Evolutionary conservation across 2,888 invertebrate genomes (phyloP), one percentile per base, ranked within the genome.

Genomic region (Rotaria magnacalcarata): DNA sequence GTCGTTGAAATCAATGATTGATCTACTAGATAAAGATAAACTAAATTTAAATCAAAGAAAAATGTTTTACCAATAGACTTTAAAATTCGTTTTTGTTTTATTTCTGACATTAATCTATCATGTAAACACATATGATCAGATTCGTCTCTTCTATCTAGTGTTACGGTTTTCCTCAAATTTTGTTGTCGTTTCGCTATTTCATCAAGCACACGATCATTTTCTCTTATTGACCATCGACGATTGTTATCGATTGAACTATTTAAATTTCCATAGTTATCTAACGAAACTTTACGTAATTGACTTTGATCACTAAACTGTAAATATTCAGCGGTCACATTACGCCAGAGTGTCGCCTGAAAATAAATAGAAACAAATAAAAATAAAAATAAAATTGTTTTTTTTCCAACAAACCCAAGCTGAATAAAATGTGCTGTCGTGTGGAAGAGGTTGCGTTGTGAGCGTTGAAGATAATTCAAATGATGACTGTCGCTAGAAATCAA

Each of bases 31-130:
- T 34, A 34, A 34, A 34, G 34, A 34, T 34, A 34, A 34, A 34
- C 34, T 34, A 34, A 34, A 34, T 34, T 34, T 34, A 34, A 34
- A 34, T 34, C 34, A 34, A 34, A 56, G 2, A 56, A 24, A 24
- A 56, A 56, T 19, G 19, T 21, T 21, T 67, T 67, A 34, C 27
- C 27, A 19, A 80, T 47, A 10, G 80, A 47, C n/a, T 47, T 43
- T n/a, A 80, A 47, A 10, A 80, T 80, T 24, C n/a, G 43, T n/a
- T 47, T 24, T 47, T 47, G 80, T 47, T 80, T 80, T 14, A 80
- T 80, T 47, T 80, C 80, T 24, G 47, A 43, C 80, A 80, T 80
- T 47, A 80, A 80, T n/a, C n/a, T 21, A 80, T 80, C 80, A 47
- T 80, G 80, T 80, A 67, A 34, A 67, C 67, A 67, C 3, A 56